Evolutionary conservation across 1,140 invertebrate genomes (phyloP).

Genomic region (Sycophila sp.): DNA sequence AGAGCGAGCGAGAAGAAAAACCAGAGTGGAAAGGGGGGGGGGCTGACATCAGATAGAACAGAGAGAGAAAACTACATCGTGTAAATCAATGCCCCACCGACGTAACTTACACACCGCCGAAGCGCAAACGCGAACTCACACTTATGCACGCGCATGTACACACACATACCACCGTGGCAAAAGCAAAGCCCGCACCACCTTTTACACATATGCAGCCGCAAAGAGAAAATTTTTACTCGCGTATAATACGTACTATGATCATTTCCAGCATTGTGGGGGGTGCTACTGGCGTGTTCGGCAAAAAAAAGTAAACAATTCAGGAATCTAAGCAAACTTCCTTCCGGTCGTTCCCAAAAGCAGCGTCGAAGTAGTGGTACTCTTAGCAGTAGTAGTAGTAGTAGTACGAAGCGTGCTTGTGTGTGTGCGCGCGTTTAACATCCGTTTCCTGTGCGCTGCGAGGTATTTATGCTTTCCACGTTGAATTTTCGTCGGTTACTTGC

Average conservation of each 20-base stretch:
- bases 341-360: background rate
- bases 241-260: conserved; percentile 29
- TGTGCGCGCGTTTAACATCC: too few relatives aligned
- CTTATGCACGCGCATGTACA: background rate
- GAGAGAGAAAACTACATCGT: conserved; percentile 21
- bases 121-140: background rate
- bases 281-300: conserved; percentile 1
- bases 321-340: background rate
- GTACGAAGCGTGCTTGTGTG: too few relatives aligned
- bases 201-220: background rate
- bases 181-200: background rate
- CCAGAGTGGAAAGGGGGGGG: background rate
- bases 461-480: too few relatives aligned
- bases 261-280: conserved; percentile 29
- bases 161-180: background rate
- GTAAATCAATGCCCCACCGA: conserved; percentile 30
- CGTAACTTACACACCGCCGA: conserved; percentile 20
- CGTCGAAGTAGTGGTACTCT: background rate
- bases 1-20: background rate
- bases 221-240: background rate
- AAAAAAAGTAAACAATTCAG: background rate
- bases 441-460: too few relatives aligned
- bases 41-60: conserved; percentile 1
- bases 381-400: too few relatives aligned
- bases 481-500: too few relatives aligned